Evolutionary conservation across 2,797 vertebrate species (phyloP).

Genomic region (Chaenodraco wilsoni): DNA sequence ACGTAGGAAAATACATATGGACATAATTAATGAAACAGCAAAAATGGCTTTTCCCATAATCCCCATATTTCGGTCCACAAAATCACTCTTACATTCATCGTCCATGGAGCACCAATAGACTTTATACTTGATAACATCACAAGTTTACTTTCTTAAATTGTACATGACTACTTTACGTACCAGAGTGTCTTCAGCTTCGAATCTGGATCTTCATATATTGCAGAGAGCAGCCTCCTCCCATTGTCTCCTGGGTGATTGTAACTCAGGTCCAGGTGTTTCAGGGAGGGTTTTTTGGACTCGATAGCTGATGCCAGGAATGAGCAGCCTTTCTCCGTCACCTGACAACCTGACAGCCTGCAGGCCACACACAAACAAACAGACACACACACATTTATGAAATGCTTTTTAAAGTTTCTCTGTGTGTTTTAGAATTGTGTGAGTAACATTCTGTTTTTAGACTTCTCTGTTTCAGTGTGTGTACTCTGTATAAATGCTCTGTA

Average conservation of each 20-base stretch:
- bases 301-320: slow-evolving; percentile 34
- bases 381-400: not conserved
- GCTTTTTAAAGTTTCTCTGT: too few relatives aligned
- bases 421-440: too few relatives aligned
- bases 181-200: slow-evolving; percentile 27
- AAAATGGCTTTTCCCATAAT: too few relatives aligned
- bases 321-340: slow-evolving; percentile 57
- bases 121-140: too few relatives aligned
- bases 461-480: too few relatives aligned
- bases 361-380: not conserved
- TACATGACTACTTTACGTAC: slow-evolving; percentile 23
- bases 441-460: too few relatives aligned
- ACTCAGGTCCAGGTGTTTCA: slow-evolving; percentile 53
- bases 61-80: too few relatives aligned
- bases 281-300: rapidly evolving
- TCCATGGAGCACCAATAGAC: too few relatives aligned
- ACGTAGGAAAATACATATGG: too few relatives aligned
- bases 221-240: slow-evolving; percentile 5
- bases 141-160: not conserved
- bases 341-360: slow-evolving; percentile 48
- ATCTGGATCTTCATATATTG: not conserved
- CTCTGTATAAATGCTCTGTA: too few relatives aligned
- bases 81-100: too few relatives aligned
- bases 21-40: too few relatives aligned
- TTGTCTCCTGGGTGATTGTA: slow-evolving; percentile 53